Evolutionary conservation across 2,888 invertebrate species (phyloP).

Genomic region (Drosophila mimetica): DNA sequence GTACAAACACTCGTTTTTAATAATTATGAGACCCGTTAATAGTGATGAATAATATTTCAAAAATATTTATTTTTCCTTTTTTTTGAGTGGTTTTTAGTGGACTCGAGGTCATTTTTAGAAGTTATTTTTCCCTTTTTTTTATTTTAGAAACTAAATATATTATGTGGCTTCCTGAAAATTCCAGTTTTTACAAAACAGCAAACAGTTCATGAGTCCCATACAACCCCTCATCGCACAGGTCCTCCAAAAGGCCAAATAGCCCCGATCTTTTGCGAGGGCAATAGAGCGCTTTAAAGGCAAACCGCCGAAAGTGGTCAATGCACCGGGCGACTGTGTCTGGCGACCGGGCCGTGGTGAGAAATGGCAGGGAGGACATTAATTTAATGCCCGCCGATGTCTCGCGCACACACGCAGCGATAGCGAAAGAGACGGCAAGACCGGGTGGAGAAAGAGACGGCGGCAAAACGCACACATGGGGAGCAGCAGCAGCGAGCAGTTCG

Average conservation of each 20-base stretch:
- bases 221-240: not conserved
- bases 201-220: not conserved
- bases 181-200: not conserved
- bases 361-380: conserved; percentile 57
- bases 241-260: not conserved
- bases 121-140: no score
- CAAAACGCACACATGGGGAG: conserved; percentile 38
- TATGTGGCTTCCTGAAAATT: no score
- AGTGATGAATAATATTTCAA: no score
- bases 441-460: not conserved
- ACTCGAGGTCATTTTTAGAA: no score
- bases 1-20: no score
- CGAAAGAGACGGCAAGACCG: not conserved
- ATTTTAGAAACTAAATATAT: no score
- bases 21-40: no score
- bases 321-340: conserved; percentile 35
- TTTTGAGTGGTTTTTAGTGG: no score
- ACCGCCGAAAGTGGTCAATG: conserved; percentile 56
- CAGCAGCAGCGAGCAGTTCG: conserved; percentile 26
- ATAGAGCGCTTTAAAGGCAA: conserved; percentile 35
- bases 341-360: conserved; percentile 58
- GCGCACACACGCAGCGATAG: conserved; percentile 28
- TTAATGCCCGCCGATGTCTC: conserved; percentile 60
- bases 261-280: conserved; percentile 6
- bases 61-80: no score